Conservation (phyloP, 2,113 vertebrate species). For the Tetraodon nigroviridis region DNA sequence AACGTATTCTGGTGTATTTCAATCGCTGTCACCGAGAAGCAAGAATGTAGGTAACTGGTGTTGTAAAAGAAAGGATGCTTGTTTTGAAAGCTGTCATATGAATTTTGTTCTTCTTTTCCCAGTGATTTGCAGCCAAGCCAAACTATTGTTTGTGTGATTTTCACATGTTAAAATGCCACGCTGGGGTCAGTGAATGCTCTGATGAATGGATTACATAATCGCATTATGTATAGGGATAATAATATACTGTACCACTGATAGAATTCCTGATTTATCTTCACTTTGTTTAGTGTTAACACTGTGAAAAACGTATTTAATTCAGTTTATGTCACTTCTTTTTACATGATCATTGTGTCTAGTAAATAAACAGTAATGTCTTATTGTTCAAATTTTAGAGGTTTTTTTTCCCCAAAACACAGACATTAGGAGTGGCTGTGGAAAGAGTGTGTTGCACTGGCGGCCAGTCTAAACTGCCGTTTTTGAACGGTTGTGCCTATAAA, state of each 20-base stretch:
- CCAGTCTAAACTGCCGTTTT: no score
- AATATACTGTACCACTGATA: conserved; percentile 58
- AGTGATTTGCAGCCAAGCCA: conserved; percentile 14
- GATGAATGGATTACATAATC: conserved; percentile 50
- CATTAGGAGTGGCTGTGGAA: background rate
- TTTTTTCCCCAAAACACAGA: conserved; percentile 5
- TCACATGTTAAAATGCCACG: conserved; percentile 51
- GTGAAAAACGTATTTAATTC: conserved; percentile 71
- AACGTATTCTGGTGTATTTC: conserved; percentile 19
- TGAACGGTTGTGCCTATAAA: no score
- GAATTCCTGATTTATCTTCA: conserved; percentile 69
- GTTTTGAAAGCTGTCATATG: conserved; percentile 2
- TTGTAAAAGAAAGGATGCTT: conserved; percentile 28
- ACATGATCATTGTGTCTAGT: conserved; percentile 76
- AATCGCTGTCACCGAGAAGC: conserved; percentile 39
- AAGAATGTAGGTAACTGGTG: conserved; percentile 49
- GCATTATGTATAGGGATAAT: conserved; percentile 65
- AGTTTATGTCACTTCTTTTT: conserved; percentile 73
- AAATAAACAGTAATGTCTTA: conserved; percentile 73
- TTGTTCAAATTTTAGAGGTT: conserved; percentile 7
- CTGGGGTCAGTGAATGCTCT: conserved; percentile 52
- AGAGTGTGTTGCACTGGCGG: no score
- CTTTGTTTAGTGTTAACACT: conserved; percentile 76
- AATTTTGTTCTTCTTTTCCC: conserved; percentile 12
- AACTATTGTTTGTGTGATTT: conserved; percentile 51